A percentile compares a stretch with the other conserved stretches of the same genome.
phyloP scores from a whole-genome alignment of 2,797 vertebrate genomes.

The Thripadectes ignobilis region DNA sequence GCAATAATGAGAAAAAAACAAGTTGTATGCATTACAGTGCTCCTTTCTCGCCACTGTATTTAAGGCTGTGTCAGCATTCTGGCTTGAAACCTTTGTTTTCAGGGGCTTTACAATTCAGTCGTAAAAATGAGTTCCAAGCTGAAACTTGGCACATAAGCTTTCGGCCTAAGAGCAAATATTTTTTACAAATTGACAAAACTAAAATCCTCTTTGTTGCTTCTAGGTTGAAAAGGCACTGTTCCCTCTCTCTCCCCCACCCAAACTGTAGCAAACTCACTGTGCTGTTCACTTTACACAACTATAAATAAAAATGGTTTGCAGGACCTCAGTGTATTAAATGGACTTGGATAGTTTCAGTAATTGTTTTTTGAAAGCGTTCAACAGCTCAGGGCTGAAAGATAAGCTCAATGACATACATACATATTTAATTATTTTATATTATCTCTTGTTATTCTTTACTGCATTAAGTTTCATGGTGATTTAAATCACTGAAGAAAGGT shows the following conservation, averaged over 20 bases:
- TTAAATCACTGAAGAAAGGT: background rate
- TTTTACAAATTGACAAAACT: slow-evolving; percentile 61
- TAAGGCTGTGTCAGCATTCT: slow-evolving; percentile 72
- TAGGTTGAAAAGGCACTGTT: background rate
- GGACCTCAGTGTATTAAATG: background rate
- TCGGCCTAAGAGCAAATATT: slow-evolving; percentile 47
- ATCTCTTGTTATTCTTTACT: background rate
- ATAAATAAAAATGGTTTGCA: slow-evolving; percentile 54
- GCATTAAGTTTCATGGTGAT: background rate
- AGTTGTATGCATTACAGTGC: slow-evolving; percentile 55
- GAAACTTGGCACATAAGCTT: slow-evolving; percentile 67
- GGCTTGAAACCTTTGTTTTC: slow-evolving; percentile 37
- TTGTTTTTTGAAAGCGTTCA: slow-evolving; percentile 33
- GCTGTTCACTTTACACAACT: slow-evolving; percentile 20
- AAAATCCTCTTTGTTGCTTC: slow-evolving; percentile 54
- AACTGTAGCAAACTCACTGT: slow-evolving; percentile 31
- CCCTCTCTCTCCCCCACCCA: background rate
- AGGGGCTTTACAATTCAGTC: slow-evolving; percentile 61
- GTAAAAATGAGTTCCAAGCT: slow-evolving; percentile 71
- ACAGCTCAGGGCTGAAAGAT: slow-evolving; percentile 23
- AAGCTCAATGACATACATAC: background rate
- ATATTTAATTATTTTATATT: background rate
- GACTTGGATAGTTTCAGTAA: background rate
- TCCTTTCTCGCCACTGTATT: slow-evolving; percentile 39
- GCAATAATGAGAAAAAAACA: slow-evolving; percentile 72